Evolutionary conservation across 2,797 vertebrate genomes (phyloP).

Genomic region (Pempheris klunzingeri): DNA sequence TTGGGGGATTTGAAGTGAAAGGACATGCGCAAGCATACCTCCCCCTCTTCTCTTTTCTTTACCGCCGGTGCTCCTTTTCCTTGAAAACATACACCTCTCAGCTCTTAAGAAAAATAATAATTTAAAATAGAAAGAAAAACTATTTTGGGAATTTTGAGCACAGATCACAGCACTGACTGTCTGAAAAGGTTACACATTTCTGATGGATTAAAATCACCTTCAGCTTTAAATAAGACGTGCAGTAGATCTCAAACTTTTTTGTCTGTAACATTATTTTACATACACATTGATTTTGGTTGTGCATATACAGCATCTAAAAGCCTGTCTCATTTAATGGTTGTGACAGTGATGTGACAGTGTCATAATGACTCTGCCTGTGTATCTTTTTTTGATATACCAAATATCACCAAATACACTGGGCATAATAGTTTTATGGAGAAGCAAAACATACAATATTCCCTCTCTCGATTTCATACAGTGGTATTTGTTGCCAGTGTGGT

Average conservation of each 20-base stretch:
- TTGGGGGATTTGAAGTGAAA: constrained; percentile 26
- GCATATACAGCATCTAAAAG: background rate
- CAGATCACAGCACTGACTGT: background rate
- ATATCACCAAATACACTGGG: background rate
- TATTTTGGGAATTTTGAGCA: constrained; percentile 2
- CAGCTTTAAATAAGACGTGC: background rate
- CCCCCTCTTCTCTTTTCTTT: background rate
- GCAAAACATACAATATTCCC: constrained; percentile 23
- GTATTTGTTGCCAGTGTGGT: constrained; percentile 69
- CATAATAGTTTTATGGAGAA: constrained; percentile 3
- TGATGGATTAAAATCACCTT: background rate
- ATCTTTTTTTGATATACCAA: background rate
- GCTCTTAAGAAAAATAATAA: background rate
- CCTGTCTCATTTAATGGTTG: background rate
- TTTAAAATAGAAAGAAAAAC: background rate
- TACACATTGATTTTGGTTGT: background rate
- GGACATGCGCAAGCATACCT: constrained; percentile 3
- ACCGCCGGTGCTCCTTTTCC: background rate
- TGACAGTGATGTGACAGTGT: background rate
- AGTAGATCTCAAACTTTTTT: background rate
- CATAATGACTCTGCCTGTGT: constrained; percentile 1
- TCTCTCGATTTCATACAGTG: constrained; percentile 48
- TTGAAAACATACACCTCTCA: background rate
- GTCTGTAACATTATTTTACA: background rate
- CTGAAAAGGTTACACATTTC: background rate